These are phyloP conservation scores for Oxycera nigricornis DNA, from an alignment of 2,888 invertebrate genomes.

Conservation along the genomic window DNA sequence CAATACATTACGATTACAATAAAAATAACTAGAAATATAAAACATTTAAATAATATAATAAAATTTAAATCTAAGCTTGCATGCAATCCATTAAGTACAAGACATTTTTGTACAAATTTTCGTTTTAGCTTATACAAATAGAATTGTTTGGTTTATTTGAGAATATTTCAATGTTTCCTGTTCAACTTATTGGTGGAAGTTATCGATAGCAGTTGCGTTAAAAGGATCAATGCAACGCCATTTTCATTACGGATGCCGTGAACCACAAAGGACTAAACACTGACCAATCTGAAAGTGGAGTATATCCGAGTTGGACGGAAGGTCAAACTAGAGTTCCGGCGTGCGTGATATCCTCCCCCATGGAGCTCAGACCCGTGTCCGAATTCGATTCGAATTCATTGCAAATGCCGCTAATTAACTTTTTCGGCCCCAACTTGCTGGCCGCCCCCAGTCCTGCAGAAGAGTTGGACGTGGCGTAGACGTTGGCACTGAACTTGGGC, in stretches of 20 bases:
- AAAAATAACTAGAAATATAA: conserved; percentile 29
- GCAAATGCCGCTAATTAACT: conserved; percentile 43
- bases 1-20: conserved; percentile 13
- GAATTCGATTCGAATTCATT: conserved; percentile 47
- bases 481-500: conserved; percentile 35
- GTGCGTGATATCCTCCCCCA: conserved; percentile 47
- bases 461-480: not conserved
- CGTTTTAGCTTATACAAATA: not conserved
- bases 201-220: not conserved
- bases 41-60: conserved; percentile 1
- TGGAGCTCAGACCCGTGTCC: conserved; percentile 47
- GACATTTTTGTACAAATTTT: not conserved
- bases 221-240: too few species aligned
- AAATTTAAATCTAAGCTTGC: not conserved
- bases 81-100: not conserved
- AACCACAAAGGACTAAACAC: too few species aligned
- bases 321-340: conserved; percentile 49
- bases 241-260: too few species aligned
- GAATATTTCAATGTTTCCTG: not conserved
- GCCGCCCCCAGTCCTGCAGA: not conserved
- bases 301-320: not conserved
- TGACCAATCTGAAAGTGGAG: not conserved
- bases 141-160: conserved; percentile 19
- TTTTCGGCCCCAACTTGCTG: conserved; percentile 45
- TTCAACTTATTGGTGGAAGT: not conserved